These are phyloP conservation scores for Hydraecia micacea DNA, from an alignment of 2,888 invertebrate species.

Conservation along the genomic window DNA sequence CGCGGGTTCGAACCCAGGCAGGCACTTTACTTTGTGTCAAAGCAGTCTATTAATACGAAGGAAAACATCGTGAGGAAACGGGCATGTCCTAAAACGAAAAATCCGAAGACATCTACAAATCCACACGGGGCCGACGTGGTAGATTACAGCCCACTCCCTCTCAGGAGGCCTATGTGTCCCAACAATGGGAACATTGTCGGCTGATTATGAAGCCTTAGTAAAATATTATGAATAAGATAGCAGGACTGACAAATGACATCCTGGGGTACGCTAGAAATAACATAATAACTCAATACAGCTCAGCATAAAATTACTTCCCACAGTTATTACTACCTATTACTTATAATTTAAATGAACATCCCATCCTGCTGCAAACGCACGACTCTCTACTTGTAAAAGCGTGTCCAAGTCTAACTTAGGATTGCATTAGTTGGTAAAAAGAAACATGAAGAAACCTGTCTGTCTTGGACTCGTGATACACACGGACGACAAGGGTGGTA, in stretches of 20 bases:
- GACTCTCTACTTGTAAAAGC: constrained; percentile 15
- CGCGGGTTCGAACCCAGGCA: too few relatives aligned
- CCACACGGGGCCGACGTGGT: too few relatives aligned
- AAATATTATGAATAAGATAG: not conserved
- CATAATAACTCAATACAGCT: constrained; percentile 9
- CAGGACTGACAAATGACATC: not conserved
- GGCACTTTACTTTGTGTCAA: too few relatives aligned
- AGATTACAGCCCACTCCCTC: too few relatives aligned
- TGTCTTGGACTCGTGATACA: constrained; percentile 55
- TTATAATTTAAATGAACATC: constrained; percentile 15
- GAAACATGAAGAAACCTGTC: constrained; percentile 64
- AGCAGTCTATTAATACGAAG: not conserved
- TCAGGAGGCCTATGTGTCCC: not conserved
- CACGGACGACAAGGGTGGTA: constrained; percentile 34
- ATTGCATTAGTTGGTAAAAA: constrained; percentile 62
- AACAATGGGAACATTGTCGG: not conserved
- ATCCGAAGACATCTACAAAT: not conserved
- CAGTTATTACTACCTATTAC: constrained; percentile 7
- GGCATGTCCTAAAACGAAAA: not conserved
- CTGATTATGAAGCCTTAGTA: not conserved
- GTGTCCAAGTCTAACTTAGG: constrained; percentile 47
- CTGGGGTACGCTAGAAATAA: accelerated
- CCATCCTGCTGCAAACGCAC: constrained; percentile 11
- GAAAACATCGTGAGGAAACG: not conserved
- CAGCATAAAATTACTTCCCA: constrained; percentile 6